Evolutionary conservation across 1,140 invertebrate genomes (phyloP), one percentile per base, ranked within the genome.

Genomic region (Brachionus asplanchnoidis): DNA sequence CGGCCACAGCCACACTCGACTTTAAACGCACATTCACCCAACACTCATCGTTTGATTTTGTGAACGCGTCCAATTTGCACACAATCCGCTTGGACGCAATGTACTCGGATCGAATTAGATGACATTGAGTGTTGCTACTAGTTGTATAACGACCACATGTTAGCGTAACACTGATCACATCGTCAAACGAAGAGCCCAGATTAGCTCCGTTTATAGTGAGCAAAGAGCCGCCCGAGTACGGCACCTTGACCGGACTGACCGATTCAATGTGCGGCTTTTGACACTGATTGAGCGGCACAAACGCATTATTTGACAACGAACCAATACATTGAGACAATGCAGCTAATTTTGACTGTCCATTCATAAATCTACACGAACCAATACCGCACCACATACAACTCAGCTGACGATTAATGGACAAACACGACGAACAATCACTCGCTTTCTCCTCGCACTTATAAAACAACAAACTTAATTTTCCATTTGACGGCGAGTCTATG

Each of bases 321-420:
- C 20, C 40, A n/a, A 77, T 53, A 26, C 73, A 77, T 11, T 46
- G 20, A 28, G 73, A 77, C 2, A 77, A 4, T 1, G 23, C 73
- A 2, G 73, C 73, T 14, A 77, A 6, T 32, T 77, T 77, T 3
- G 42, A 50, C 12, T 77, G 73, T 5, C 44, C 2, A 50, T 77
- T 82, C 79, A 82, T 68, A 14, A 82, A 82, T 65, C n/a, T 3
- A 14, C 79, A 82, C 42, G 53, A 60, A 20, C 40, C 40, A 8
- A 26, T 6, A 7, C 32, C 32, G 23, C 79, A 82, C 53, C 53
- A 82, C 53, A 60, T 68, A 46, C 79, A 82, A 42, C 36, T 44
- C 53, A 82, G 28, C 26, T 82, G 79, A 0, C 53, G 79, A 46
- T 82, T 82, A 11, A 82, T 23, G 36, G 79, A 65, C 79, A 82